Evolutionary conservation across 2,888 invertebrate species (phyloP), one percentile per base, ranked within the genome.

Genomic region (Dinocampus coccinellae): DNA sequence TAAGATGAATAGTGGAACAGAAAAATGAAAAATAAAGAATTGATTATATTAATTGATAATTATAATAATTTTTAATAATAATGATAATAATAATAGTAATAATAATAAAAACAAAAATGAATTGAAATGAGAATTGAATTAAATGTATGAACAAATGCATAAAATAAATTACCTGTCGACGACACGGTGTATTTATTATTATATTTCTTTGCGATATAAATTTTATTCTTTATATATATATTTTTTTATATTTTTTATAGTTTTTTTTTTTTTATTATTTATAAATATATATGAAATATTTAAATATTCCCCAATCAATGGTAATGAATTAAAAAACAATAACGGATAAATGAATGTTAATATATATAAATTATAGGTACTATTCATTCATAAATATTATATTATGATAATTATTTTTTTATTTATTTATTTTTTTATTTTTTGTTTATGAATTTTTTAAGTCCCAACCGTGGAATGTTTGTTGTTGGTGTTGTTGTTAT

Each of bases 401-500:
- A 73, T 72, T 69, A 47, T 26, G 4, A 42, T 82, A 81, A 82
- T n/a, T n/a, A n/a, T n/a, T n/a, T n/a, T n/a, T n/a, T n/a, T n/a
- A n/a, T n/a, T n/a, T n/a, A n/a, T n/a, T n/a, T n/a, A n/a, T n/a
- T n/a, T n/a, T n/a, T n/a, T n/a, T n/a, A n/a, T n/a, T n/a, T 81
- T 79, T 78, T 79, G 75, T 82, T 82, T 85, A 85, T 84, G 83
- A 83, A 81, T 80, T 84, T 47, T 82, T 87, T 4, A 87, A 86
- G 85, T 86, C 85, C 84, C 86, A 80, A 84, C 85, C 83, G 87
- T 86, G 87, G 87, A 87, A 87, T 87, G 87, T 86, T 84, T 82
- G 64, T 78, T 77, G 77, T 81, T 80, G n/a, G n/a, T n/a, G n/a
- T n/a, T n/a, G n/a, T n/a, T n/a, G n/a, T n/a, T n/a, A n/a, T n/a